Percentiles rank a stretch among this genome's conserved stretches.
Conservation (phyloP, 2,797 vertebrate species). For the Aldrovandia affinis region DNA sequence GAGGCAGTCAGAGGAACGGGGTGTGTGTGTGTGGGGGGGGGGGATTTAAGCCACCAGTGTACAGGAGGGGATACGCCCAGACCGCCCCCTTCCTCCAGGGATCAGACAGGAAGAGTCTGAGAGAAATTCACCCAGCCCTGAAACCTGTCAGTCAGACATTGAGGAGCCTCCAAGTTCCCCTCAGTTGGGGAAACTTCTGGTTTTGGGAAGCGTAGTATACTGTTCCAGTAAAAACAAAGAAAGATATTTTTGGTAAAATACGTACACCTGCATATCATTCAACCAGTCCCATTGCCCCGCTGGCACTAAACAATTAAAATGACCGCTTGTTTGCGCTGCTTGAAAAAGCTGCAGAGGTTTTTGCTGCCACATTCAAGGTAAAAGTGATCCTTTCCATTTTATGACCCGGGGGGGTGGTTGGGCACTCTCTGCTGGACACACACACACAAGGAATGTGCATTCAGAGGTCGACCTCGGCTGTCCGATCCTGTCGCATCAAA, state of each 20-base stretch:
- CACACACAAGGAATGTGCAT: constrained; percentile 49
- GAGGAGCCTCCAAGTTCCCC: not conserved
- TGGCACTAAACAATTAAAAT: constrained; percentile 7
- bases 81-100: not conserved
- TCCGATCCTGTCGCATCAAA: constrained; percentile 60
- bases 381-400: not conserved
- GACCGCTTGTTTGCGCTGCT: not conserved
- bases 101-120: not conserved
- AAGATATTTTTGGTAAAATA: constrained; percentile 8
- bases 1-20: too few relatives aligned
- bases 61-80: too few relatives aligned
- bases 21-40: too few relatives aligned
- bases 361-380: not conserved
- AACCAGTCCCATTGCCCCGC: not conserved
- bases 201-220: constrained; percentile 17
- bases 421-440: constrained; percentile 40
- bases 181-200: not conserved
- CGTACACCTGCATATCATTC: constrained; percentile 7
- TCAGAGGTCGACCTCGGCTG: constrained; percentile 51
- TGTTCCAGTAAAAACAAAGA: constrained; percentile 7
- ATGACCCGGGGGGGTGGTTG: not conserved
- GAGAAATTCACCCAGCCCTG: not conserved
- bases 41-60: too few relatives aligned
- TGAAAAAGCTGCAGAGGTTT: not conserved
- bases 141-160: constrained; percentile 4